Percentiles rank a stretch among this genome's conserved stretches.
These are phyloP conservation scores for Acronicta alni DNA, from an alignment of 2,888 invertebrate genomes.

Conservation along the genomic window DNA sequence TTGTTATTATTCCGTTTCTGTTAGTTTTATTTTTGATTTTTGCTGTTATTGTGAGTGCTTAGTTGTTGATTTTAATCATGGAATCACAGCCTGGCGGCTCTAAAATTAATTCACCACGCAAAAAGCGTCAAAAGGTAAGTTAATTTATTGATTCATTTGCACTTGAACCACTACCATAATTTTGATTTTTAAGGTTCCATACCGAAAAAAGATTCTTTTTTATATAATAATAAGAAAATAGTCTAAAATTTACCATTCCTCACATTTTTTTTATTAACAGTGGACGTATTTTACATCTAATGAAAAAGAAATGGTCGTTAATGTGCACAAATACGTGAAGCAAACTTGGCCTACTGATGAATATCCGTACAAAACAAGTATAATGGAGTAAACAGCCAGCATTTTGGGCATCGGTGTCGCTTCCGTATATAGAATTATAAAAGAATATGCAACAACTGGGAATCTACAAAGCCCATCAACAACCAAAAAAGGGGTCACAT, in stretches of 20 bases:
- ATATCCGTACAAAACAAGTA: slow-evolving; percentile 29
- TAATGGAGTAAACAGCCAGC: slow-evolving; percentile 19
- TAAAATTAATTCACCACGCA: neutral
- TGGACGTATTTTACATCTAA: slow-evolving; percentile 12
- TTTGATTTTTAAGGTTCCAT: slow-evolving; percentile 1
- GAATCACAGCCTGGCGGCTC: neutral
- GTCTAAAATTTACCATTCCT: neutral
- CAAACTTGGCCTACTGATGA: slow-evolving; percentile 28
- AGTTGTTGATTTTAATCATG: slow-evolving; percentile 3
- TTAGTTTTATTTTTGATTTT: neutral
- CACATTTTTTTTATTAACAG: slow-evolving; percentile 3
- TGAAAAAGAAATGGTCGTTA: slow-evolving; percentile 18
- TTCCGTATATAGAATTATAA: too few species aligned
- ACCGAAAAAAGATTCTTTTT: slow-evolving; percentile 1
- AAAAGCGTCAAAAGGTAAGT: neutral
- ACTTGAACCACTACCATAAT: slow-evolving; percentile 1
- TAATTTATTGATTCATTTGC: neutral
- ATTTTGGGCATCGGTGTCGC: too few species aligned
- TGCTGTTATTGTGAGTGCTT: slow-evolving; percentile 2
- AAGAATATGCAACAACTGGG: too few species aligned
- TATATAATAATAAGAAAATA: slow-evolving; percentile 2
- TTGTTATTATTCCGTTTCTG: neutral
- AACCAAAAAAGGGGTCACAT: too few species aligned
- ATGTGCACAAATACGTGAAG: slow-evolving; percentile 21
- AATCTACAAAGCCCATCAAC: too few species aligned